Evolutionary conservation across 2,113 vertebrate species (phyloP).

Genomic region (Clarias macrocephalus): DNA sequence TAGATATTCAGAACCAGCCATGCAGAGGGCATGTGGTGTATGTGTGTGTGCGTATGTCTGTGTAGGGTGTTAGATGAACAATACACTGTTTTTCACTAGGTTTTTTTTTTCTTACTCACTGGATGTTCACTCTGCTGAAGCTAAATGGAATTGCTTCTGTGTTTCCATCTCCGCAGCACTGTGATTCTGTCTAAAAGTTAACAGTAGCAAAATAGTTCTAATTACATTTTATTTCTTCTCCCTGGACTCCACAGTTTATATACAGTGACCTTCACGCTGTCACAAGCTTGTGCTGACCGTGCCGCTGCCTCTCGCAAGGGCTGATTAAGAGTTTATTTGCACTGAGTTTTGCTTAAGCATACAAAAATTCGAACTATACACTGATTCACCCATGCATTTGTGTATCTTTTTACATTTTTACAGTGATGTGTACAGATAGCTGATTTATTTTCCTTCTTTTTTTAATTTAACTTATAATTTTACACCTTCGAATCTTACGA

Average conservation of each 20-base stretch:
- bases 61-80: not conserved
- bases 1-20: conserved; percentile 66
- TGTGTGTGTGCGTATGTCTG: conserved; percentile 26
- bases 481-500: not conserved
- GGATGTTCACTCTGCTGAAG: conserved; percentile 63
- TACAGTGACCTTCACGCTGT: conserved; percentile 40
- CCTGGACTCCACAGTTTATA: conserved; percentile 19
- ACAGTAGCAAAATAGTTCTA: conserved; percentile 70
- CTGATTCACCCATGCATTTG: not conserved
- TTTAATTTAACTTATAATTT: not conserved
- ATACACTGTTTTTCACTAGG: conserved; percentile 60
- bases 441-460: conserved; percentile 5
- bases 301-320: conserved; percentile 1
- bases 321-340: conserved; percentile 29
- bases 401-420: conserved; percentile 19
- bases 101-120: conserved; percentile 63
- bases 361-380: conserved; percentile 11
- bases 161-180: conserved; percentile 47
- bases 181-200: conserved; percentile 65
- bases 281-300: conserved; percentile 19
- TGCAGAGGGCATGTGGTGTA: conserved; percentile 74
- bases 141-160: conserved; percentile 68
- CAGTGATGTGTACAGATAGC: not conserved
- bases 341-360: conserved; percentile 31
- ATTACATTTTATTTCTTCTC: conserved; percentile 71